These are phyloP conservation scores for Cordylochernes scorpioides DNA, from an alignment of 2,888 invertebrate genomes.

Conservation along the genomic window DNA sequence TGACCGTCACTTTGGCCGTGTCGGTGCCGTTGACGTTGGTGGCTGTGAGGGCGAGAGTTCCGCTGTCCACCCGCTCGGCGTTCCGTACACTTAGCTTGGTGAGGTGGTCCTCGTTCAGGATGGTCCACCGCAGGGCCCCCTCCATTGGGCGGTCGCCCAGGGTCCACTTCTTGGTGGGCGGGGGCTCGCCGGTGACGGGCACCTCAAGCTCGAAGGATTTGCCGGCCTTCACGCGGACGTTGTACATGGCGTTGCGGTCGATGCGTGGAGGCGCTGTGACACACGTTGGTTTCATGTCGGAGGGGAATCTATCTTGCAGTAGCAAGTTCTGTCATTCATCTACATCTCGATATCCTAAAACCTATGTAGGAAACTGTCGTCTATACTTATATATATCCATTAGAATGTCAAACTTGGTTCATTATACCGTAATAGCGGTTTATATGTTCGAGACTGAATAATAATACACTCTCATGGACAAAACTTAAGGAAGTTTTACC, in stretches of 20 bases:
- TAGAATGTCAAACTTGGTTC: no score
- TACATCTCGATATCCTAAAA: no score
- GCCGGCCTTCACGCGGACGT: constrained; percentile 65
- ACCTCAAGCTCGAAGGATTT: constrained; percentile 71
- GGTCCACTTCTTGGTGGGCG: constrained; percentile 22
- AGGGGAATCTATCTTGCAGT: no score
- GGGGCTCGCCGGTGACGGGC: constrained; percentile 53
- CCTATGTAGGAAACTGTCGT: no score
- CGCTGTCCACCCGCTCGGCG: constrained; percentile 68
- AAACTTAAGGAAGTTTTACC: no score
- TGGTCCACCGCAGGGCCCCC: constrained; percentile 10
- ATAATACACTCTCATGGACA: no score
- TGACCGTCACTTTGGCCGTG: constrained; percentile 65
- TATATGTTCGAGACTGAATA: no score
- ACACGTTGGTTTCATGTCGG: no score
- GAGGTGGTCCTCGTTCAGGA: constrained; percentile 38
- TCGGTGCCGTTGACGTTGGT: constrained; percentile 80
- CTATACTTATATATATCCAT: no score
- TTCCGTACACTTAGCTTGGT: constrained; percentile 76
- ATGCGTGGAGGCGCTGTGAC: constrained; percentile 65
- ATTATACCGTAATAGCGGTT: no score
- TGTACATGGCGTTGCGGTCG: constrained; percentile 64
- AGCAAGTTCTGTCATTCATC: no score
- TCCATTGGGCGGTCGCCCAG: constrained; percentile 44
- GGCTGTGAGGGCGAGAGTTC: constrained; percentile 54